A percentile compares a stretch with the other conserved stretches of the same genome.
Conservation (phyloP, 2,888 invertebrate species). For the Parelbella ahira region DNA sequence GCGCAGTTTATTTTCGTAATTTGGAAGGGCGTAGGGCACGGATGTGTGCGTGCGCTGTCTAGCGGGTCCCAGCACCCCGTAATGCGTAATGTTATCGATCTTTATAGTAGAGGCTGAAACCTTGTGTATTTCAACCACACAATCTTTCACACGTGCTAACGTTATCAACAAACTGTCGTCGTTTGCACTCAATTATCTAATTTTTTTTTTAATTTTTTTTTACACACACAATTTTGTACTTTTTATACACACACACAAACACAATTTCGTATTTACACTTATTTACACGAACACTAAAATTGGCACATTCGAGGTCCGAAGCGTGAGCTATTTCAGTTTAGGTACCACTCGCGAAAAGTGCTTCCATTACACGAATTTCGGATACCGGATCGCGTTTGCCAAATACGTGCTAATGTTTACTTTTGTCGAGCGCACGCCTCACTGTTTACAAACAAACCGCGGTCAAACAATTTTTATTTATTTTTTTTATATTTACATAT, state of each 20-base stretch:
- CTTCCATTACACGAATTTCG: slow-evolving; percentile 24
- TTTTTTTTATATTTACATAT: slow-evolving; percentile 16
- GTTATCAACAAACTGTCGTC: slow-evolving; percentile 34
- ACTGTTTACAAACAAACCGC: slow-evolving; percentile 74
- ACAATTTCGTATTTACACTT: slow-evolving; percentile 10
- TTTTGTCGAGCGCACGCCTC: slow-evolving; percentile 54
- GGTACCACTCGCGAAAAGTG: slow-evolving; percentile 27
- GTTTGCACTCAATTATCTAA: slow-evolving; percentile 22
- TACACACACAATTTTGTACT: slow-evolving; percentile 3
- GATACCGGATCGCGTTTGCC: slow-evolving; percentile 26
- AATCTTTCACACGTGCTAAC: slow-evolving; percentile 49
- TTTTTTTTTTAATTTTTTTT: slow-evolving; percentile 30
- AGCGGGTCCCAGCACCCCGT: slow-evolving; percentile 51
- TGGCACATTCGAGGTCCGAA: slow-evolving; percentile 28
- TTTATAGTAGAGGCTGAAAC: slow-evolving; percentile 67
- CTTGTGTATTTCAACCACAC: slow-evolving; percentile 52
- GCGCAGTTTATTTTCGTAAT: slow-evolving; percentile 58
- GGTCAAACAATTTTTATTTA: slow-evolving; percentile 38
- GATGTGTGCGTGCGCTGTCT: slow-evolving; percentile 51
- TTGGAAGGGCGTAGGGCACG: slow-evolving; percentile 41
- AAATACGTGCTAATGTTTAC: slow-evolving; percentile 34
- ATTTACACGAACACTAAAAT: slow-evolving; percentile 17
- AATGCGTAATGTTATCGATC: slow-evolving; percentile 81
- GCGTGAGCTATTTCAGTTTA: slow-evolving; percentile 32
- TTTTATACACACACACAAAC: slow-evolving; percentile 13